phyloP scores from a whole-genome alignment of 2,797 vertebrate species.

The Silurus lanzhouensis region DNA sequence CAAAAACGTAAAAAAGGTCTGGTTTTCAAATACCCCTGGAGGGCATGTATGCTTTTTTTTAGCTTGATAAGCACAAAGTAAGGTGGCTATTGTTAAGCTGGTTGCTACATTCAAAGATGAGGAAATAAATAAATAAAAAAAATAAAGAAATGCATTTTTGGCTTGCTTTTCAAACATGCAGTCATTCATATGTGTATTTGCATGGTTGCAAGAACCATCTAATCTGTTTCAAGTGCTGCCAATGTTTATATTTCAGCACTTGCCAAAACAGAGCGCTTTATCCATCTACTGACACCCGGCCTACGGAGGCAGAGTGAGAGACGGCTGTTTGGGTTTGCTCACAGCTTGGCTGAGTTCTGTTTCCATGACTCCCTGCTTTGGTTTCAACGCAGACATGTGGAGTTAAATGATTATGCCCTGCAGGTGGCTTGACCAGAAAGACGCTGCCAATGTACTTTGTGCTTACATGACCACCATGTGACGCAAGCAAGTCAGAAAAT shows the following conservation, averaged over 20 bases:
- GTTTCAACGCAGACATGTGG: conserved; percentile 43
- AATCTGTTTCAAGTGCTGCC: conserved; percentile 44
- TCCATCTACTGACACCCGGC: conserved; percentile 38
- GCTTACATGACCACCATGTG: background rate
- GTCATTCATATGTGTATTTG: conserved; percentile 16
- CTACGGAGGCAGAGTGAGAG: conserved; percentile 34
- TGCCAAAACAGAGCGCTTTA: conserved; percentile 35
- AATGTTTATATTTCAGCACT: conserved; percentile 36
- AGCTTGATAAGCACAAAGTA: background rate
- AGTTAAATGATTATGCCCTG: conserved; percentile 39
- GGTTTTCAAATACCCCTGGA: conserved; percentile 11
- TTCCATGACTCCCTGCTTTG: conserved; percentile 46
- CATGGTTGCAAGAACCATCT: conserved; percentile 12
- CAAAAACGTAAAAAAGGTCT: background rate
- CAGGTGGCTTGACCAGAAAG: conserved; percentile 39
- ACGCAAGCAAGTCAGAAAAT: conserved; percentile 13
- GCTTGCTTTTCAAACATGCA: background rate
- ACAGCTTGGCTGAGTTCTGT: conserved; percentile 41
- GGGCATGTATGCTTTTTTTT: conserved; percentile 13
- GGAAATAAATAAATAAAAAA: background rate
- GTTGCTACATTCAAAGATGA: conserved; percentile 4
- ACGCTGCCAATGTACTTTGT: background rate
- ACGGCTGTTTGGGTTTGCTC: conserved; percentile 42
- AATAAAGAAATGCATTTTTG: background rate
- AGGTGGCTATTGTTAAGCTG: background rate